phyloP scores from a whole-genome alignment of 2,888 invertebrate species.

The Branchipolynoe longqiensis region DNA sequence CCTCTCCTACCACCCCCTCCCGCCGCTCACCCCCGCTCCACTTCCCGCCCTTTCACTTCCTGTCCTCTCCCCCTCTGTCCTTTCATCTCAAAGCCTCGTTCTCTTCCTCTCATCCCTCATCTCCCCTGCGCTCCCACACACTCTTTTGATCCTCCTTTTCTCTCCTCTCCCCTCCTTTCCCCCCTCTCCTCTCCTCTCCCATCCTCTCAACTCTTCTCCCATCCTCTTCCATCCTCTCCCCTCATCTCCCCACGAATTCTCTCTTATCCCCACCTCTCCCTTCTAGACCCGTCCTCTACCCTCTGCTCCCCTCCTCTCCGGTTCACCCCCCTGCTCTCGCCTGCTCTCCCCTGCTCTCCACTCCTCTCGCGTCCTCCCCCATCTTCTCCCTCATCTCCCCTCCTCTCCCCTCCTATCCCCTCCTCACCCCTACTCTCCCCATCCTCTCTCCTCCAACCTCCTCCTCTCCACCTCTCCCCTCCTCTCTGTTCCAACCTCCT shows the following conservation, averaged over 20 bases:
- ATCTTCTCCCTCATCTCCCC: not conserved
- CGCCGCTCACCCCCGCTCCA: not conserved
- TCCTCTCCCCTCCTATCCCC: not conserved
- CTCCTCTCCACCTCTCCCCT: not conserved
- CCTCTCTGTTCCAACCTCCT: no score
- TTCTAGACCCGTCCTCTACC: not conserved
- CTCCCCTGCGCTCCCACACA: not conserved
- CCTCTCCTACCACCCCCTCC: not conserved
- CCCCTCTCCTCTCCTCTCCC: not conserved
- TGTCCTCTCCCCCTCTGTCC: not conserved
- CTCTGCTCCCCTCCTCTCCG: not conserved
- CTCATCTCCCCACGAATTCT: not conserved
- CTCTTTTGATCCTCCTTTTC: not conserved
- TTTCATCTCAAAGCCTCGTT: not conserved
- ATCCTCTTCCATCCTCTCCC: not conserved
- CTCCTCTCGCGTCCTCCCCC: not conserved
- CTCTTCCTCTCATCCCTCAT: not conserved
- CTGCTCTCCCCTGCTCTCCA: not conserved
- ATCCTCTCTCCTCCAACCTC: no score
- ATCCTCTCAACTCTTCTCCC: not conserved
- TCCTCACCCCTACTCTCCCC: not conserved
- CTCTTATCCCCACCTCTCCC: not conserved
- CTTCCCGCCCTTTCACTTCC: not conserved
- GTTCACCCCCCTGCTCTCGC: not conserved
- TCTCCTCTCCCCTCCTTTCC: not conserved